These are phyloP conservation scores for Terebella lapidaria DNA, from an alignment of 2,888 invertebrate genomes.

Conservation along the genomic window DNA sequence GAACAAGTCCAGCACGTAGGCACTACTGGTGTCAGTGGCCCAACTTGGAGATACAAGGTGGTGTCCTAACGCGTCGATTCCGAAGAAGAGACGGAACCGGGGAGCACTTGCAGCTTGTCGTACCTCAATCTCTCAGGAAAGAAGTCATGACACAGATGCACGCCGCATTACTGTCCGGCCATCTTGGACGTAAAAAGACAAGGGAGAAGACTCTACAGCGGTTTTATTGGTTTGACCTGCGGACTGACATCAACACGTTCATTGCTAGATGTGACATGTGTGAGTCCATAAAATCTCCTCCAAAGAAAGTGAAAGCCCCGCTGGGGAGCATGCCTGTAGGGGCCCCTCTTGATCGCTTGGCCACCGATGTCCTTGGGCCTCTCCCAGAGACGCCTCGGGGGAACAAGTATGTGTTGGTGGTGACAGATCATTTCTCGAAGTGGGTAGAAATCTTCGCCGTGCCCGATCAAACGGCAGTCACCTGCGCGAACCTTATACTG, in stretches of 20 bases:
- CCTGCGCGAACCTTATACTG: background rate
- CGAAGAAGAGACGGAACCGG: background rate
- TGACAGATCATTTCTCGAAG: background rate
- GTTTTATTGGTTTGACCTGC: background rate
- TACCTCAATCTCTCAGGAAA: background rate
- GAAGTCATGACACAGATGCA: background rate
- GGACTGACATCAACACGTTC: background rate
- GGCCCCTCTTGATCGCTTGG: background rate
- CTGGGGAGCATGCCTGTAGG: too few species aligned
- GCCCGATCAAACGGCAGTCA: too few species aligned
- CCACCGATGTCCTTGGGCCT: background rate
- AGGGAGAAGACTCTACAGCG: too few species aligned
- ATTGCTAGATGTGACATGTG: background rate
- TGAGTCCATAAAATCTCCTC: background rate
- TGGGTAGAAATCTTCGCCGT: too few species aligned
- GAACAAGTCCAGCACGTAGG: background rate
- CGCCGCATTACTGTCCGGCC: background rate
- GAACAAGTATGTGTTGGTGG: too few species aligned
- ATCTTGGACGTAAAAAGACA: background rate
- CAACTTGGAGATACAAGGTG: background rate
- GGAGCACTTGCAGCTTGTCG: background rate
- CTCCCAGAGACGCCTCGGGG: background rate
- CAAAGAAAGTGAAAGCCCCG: too few species aligned
- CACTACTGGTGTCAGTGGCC: conserved; percentile 1
- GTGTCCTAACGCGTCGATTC: background rate